Evolutionary conservation across 2,888 invertebrate species (phyloP), one percentile per base, ranked within the genome.

Genomic region (Reticulitermes lucifugus): DNA sequence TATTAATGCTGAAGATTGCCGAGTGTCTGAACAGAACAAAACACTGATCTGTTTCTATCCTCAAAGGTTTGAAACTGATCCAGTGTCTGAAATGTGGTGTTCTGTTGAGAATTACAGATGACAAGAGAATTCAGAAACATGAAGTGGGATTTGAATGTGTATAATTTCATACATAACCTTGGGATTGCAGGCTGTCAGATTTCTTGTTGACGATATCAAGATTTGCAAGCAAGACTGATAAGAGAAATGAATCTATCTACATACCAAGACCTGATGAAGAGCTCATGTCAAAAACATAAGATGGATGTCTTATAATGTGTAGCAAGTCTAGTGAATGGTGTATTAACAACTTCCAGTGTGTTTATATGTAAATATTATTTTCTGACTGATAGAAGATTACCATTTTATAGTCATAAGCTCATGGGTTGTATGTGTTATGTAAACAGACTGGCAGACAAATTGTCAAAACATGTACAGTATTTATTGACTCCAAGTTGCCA

Each of bases 161-260:
- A 60, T 60, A n/a, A 22, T 60, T 65, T 65, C 65, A 1, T 55
- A 18, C 14, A 4, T 55, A 18, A 65, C 65, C 6, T 25, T 25
- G 6, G 9, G 60, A 84, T 87, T 87, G 29, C 86, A 92, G 92
- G 87, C 89, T 95, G 85, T 93, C 94, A 86, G 95, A 95, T 88
- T 95, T 94, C 89, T 90, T 95, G 41, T 93, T 95, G 87, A 94
- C 94, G 9, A 91, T 93, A 73, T 95, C 95, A 9, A 91, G 95
- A 88, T 93, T 93, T 88, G 94, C 94, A 59, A 93, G 94, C 3
- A 93, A 94, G 90, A 91, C 92, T 87, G 95, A 95, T 89, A 93
- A 94, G 86, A 91, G 93, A 87, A 92, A 93, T 87, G 95, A 95
- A 89, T 93, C 92, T 84, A 93, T 95, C 88, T 95, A 95, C 89